These are phyloP conservation scores for Hoplodrina blanda DNA, from an alignment of 2,888 invertebrate species.

Conservation along the genomic window DNA sequence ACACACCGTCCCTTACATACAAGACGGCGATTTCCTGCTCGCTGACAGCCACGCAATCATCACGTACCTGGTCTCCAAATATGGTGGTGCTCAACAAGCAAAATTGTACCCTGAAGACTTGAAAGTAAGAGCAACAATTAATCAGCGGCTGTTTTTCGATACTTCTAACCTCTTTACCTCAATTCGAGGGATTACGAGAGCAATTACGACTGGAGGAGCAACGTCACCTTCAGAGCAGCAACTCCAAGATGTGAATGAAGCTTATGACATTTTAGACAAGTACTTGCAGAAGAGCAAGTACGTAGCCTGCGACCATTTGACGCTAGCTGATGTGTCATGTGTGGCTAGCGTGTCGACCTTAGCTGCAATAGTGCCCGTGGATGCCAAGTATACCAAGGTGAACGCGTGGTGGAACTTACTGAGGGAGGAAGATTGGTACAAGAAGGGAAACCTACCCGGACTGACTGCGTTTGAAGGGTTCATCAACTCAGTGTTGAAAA, in stretches of 20 bases:
- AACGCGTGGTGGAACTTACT: conserved; percentile 67
- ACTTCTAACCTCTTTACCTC: conserved; percentile 65
- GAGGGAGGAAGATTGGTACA: conserved; percentile 67
- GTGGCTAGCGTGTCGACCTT: conserved; percentile 68
- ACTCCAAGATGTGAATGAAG: conserved; percentile 59
- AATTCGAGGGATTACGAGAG: conserved; percentile 26
- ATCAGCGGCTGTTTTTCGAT: conserved; percentile 72
- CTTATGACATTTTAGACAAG: conserved; percentile 70
- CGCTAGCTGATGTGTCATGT: conserved; percentile 73
- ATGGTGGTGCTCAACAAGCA: conserved; percentile 68
- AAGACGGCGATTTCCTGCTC: conserved; percentile 73
- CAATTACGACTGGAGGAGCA: background rate
- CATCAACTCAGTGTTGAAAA: conserved; percentile 36
- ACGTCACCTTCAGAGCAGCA: conserved; percentile 54
- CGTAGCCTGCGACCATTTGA: conserved; percentile 68
- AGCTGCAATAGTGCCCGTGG: conserved; percentile 65
- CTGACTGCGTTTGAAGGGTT: conserved; percentile 45
- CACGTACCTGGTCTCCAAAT: conserved; percentile 73
- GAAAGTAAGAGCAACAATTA: conserved; percentile 66
- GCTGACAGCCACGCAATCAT: conserved; percentile 76
- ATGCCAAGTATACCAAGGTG: conserved; percentile 65
- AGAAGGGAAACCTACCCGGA: conserved; percentile 69
- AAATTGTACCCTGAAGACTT: conserved; percentile 70
- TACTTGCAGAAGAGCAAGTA: conserved; percentile 69
- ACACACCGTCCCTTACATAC: conserved; percentile 70